Evolutionary conservation across 37 sponge, comb jelly and placozoan species (phyloP).

Genomic region (Oopsacas minuta): DNA sequence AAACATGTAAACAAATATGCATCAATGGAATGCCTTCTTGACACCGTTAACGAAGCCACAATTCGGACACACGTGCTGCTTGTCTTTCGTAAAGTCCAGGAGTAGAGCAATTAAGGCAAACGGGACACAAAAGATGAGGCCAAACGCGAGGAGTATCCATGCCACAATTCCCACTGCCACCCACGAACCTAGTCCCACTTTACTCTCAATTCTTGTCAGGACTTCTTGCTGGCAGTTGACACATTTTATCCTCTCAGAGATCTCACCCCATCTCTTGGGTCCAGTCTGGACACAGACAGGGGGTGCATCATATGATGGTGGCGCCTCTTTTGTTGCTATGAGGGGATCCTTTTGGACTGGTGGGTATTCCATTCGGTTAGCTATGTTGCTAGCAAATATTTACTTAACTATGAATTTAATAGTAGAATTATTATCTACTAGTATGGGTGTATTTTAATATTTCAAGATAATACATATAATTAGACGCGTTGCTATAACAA

Average conservation of each 20-base stretch:
- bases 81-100: neutral
- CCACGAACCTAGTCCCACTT: neutral
- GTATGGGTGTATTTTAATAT: too few relatives aligned
- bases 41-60: neutral
- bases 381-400: too few relatives aligned
- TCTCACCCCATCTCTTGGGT: neutral
- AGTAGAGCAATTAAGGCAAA: neutral
- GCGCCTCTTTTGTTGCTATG: neutral
- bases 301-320: neutral
- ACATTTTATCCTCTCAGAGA: neutral
- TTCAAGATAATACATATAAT: too few relatives aligned
- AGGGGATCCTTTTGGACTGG: too few relatives aligned
- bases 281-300: neutral
- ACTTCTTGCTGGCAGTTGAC: conserved; percentile 8
- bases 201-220: neutral
- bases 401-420: too few relatives aligned
- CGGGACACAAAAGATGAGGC: neutral
- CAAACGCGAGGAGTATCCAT: neutral
- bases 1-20: neutral
- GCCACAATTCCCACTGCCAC: neutral
- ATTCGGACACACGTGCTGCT: neutral
- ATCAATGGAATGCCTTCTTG: conserved; percentile 8
- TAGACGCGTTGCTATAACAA: too few relatives aligned
- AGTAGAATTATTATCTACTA: too few relatives aligned
- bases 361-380: too few relatives aligned